Evolutionary conservation across 1,140 invertebrate species (phyloP), one percentile per base, ranked within the genome.

Genomic region (Leptinotarsa defecta): DNA sequence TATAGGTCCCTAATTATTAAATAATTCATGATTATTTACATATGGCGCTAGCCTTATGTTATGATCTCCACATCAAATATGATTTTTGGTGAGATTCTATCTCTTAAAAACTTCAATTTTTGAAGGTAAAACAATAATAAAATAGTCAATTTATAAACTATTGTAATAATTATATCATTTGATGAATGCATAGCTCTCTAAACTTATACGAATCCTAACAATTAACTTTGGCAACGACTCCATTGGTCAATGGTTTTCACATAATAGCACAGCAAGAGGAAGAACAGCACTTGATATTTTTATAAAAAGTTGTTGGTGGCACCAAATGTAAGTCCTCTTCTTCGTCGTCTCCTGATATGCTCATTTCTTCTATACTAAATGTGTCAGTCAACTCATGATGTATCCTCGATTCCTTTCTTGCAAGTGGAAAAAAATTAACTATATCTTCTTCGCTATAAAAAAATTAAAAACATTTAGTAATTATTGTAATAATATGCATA

Each of bases 321-420:
- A 85, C 83, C 48, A 85, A 75, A 77, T 85, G 83, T 63, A 85
- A 73, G 74, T 85, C 84, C 71, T 85, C 83, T 76, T 83, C 83
- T 48, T 84, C 83, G 73, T 84, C 82, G 81, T 91, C 91, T 11
- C 88, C 89, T 75, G 89, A 89, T 73, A 89, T 86, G 73, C 89
- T 90, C 78, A 90, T 84, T 78, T 90, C 89, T 81, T 90, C 89
- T 67, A 90, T 89, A 72, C 89, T 90, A 79, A 90, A 90, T 11
- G 89, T 90, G 74, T 90, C 89, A 1, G 88, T 90, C 62, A 90
- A 80, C 83, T 90, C 89, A 80, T 90, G 89, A 77, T 89, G 81
- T 84, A 88, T 63, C 80, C 80, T 48, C 74, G 84, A 79, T 73
- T 88, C 86, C 68, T 88, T 89, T 67, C 87, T 85, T 5, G 86